Base-by-base conservation (phyloP, 2,888 invertebrate genomes). In the Lithosia quadra region DNA sequence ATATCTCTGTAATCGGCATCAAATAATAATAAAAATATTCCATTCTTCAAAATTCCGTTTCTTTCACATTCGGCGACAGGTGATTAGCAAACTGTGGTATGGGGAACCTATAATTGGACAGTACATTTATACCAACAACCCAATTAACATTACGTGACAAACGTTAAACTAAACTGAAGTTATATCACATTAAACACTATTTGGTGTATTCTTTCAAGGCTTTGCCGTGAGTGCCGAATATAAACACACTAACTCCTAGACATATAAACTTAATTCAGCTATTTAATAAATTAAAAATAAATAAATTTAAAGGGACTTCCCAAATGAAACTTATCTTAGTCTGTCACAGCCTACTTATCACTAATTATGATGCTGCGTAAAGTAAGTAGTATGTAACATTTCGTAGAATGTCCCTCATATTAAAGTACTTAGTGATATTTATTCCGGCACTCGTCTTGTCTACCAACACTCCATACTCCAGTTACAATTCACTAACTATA, bases 181-280 rank as follows among this genome's bases (percentile, higher is more conserved):
- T 77, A 77, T 82, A 81, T 82, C 83, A 80, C 80, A 77, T 77
- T 81, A 82, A 82, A 83, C 79, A 80, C 86, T 87, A 88, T 79
- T 89, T 90, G 90, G 89, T 88, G 89, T 89, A 85, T 80, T 82
- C 76, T 77, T 86, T 76, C 82, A 86, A 86, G 87, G 86, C 86
- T 85, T 80, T 75, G 78, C 77, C 71, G 67, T 68, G 75, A 81
- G 78, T 79, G 81, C 80, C 79, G 77, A 73, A 75, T 66, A 76
- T 72, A 76, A 68, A 68, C 69, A 63, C 57, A 66, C 72, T 64
- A 53, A 55, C 36, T 39, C 11, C 34, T 49, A 49, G 2, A 65
- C n/a, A 8, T 56, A 21, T 18, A 58, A 61, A 62, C 53, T 58
- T 58, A 59, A 33, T 56, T 64, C 36, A 36, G 9, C 10, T 36